phyloP scores from a whole-genome alignment of 2,797 vertebrate species.

The Hoplostethus mediterraneus region DNA sequence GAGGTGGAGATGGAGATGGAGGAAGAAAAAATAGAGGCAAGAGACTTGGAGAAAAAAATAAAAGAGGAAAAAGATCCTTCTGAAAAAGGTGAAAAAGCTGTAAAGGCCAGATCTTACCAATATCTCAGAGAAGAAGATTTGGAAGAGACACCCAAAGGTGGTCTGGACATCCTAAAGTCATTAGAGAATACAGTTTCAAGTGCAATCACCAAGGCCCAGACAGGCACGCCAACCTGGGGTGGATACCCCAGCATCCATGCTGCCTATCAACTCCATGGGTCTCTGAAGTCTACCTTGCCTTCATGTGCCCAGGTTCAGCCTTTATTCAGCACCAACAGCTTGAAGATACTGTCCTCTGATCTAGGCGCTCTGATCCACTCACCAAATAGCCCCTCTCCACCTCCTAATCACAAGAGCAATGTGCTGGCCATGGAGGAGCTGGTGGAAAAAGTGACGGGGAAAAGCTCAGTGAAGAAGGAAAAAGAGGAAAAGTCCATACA shows the following conservation, averaged over 20 bases:
- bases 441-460: constrained; percentile 97
- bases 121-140: constrained; percentile 98
- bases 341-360: constrained; percentile 87
- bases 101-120: constrained; percentile 86
- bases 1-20: constrained; percentile 63
- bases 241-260: constrained; percentile 99
- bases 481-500: constrained; percentile 88
- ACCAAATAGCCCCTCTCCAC: constrained; percentile 90
- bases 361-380: constrained; percentile 85
- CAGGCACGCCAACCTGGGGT: constrained; percentile 96
- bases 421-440: constrained; percentile 98
- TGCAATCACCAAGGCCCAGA: constrained; percentile 99
- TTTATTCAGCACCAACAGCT: constrained; percentile 85
- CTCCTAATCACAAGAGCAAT: constrained; percentile 94
- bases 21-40: constrained; percentile 79
- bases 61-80: constrained; percentile 91
- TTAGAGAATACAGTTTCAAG: constrained; percentile 97
- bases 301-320: constrained; percentile 92
- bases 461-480: constrained; percentile 87
- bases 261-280: constrained; percentile 95
- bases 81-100: constrained; percentile 76
- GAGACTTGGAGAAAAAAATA: constrained; percentile 88
- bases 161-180: constrained; percentile 96
- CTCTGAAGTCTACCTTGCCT: constrained; percentile 86
- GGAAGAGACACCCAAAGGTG: constrained; percentile 94